Conservation (phyloP, 2,888 invertebrate species). For the Calliphora vomitoria region DNA sequence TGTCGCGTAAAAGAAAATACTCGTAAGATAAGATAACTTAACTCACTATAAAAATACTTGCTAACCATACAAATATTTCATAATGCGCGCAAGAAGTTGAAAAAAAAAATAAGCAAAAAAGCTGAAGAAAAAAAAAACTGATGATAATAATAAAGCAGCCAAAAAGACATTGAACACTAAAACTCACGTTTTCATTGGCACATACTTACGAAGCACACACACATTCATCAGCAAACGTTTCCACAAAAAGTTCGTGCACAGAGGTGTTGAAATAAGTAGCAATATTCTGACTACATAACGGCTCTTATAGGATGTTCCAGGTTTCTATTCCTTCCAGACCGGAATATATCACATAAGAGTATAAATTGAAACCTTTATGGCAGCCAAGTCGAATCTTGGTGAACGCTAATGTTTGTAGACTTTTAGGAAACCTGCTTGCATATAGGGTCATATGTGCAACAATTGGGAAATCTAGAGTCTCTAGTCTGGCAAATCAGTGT, state of each 20-base stretch:
- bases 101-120: not conserved
- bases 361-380: too few species aligned
- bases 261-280: not conserved
- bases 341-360: too few species aligned
- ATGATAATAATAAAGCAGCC: constrained; percentile 53
- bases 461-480: too few species aligned
- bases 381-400: too few species aligned
- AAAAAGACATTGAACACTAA: constrained; percentile 70
- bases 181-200: constrained; percentile 73
- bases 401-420: too few species aligned
- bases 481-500: too few species aligned
- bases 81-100: constrained; percentile 45
- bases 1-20: constrained; percentile 68
- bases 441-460: too few species aligned
- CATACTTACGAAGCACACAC: constrained; percentile 67
- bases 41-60: constrained; percentile 47
- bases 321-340: too few species aligned
- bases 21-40: constrained; percentile 64
- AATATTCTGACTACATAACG: too few species aligned
- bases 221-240: constrained; percentile 3
- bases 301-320: too few species aligned
- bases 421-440: too few species aligned
- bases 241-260: constrained; percentile 12
- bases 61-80: constrained; percentile 65
- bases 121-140: not conserved